Base-by-base conservation (phyloP, 1,140 invertebrate genomes). In the Nephila pilipes region DNA sequence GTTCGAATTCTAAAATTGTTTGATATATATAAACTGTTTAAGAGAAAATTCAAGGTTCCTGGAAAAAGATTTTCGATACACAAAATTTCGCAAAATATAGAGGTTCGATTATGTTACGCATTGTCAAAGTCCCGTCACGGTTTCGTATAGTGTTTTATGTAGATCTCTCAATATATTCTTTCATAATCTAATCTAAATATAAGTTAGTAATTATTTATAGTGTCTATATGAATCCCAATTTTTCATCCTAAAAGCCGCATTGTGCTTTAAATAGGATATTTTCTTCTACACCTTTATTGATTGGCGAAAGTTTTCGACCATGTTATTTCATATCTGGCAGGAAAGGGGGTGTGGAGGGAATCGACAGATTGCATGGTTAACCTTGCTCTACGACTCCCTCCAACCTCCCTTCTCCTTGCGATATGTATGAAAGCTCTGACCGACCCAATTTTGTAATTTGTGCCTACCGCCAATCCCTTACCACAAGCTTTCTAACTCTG, bases 381-480 rank as follows among this genome's bases (percentile, higher is more conserved):
- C 69, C 29, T 75, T 36, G 69, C 69, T 36, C 14, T 75, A 32
- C 32, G 69, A 32, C 14, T 32, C 69, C 16, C 69, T 36, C 32
- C 32, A 32, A 0, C 18, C 69, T 18, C 65, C 25, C 65, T 29
- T 69, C 25, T 32, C 29, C 69, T 75, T 75, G 32, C 69, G 18
- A 25, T 75, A 18, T 36, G 16, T 75, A 75, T 36, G 18, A 75
- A 75, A 36, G 25, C 69, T 75, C 36, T 29, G 32, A 36, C 69
- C 69, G 69, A 75, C 69, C 69, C 69, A 75, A 75, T 75, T 36
- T 75, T 5, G 29, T 75, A 75, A 75, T 14, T 29, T 36, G 69
- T 29, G 69, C 69, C 65, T 36, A 36, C 29, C 32, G 69, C 18
- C 69, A 75, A 75, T 32, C 18, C 69, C 69, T 32, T 75, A 29